Percentiles rank a stretch among this genome's conserved stretches.
These are phyloP conservation scores for Trachemys scripta DNA, from an alignment of 2,113 vertebrate species.

Conservation along the genomic window DNA sequence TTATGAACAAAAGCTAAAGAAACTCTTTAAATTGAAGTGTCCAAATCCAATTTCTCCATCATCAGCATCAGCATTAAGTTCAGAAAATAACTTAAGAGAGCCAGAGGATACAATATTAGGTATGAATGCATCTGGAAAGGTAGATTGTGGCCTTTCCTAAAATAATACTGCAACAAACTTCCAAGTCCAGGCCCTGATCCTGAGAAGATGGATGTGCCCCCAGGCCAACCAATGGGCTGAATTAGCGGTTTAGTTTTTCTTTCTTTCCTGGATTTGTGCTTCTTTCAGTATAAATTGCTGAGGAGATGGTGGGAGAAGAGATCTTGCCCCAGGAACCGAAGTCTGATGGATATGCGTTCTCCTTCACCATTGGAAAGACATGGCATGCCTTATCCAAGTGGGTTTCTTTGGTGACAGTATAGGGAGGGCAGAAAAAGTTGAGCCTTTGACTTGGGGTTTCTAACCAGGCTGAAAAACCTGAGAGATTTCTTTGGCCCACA, in stretches of 20 bases:
- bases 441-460: neutral
- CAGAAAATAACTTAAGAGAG: neutral
- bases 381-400: neutral
- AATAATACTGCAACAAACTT: neutral
- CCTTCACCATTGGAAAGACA: neutral
- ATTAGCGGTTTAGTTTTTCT: neutral
- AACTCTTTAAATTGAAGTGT: neutral
- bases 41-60: neutral
- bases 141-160: accelerated
- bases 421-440: neutral
- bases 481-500: neutral
- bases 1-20: neutral
- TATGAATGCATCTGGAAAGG: neutral
- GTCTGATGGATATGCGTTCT: neutral
- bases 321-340: neutral
- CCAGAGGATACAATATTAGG: neutral
- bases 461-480: neutral
- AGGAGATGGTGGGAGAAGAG: neutral
- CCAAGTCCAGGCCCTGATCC: accelerated
- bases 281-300: neutral
- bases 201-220: neutral
- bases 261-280: neutral
- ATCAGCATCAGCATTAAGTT: neutral
- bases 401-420: neutral
- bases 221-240: neutral